These are phyloP conservation scores for Dendrocincla tyrannina DNA, from an alignment of 2,797 vertebrate genomes.

Conservation along the genomic window DNA sequence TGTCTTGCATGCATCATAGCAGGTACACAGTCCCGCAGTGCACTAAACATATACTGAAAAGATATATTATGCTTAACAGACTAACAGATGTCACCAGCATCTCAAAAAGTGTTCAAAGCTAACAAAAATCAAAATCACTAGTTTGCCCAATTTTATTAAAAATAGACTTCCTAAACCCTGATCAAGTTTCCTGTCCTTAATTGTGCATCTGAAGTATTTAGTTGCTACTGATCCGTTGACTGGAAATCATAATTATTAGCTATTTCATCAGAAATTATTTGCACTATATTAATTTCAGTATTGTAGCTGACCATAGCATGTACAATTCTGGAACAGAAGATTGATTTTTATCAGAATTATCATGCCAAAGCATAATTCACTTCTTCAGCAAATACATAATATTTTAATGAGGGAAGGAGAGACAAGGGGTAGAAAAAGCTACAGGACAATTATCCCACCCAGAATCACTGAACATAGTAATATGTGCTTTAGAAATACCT, in stretches of 20 bases:
- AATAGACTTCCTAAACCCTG: not conserved
- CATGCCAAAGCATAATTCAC: not conserved
- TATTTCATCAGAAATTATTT: not conserved
- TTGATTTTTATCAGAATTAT: not conserved
- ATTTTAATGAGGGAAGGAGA: not conserved
- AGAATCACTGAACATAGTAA: not conserved
- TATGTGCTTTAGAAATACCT: not conserved
- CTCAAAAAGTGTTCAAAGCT: not conserved
- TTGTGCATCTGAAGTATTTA: not conserved
- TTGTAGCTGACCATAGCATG: not conserved
- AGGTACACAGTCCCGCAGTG: constrained; percentile 91
- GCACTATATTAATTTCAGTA: not conserved
- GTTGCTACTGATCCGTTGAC: not conserved
- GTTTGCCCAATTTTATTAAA: not conserved
- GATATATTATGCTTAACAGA: not conserved
- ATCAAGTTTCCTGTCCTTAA: not conserved
- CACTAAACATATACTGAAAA: constrained; percentile 96
- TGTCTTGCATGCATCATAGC: constrained; percentile 92
- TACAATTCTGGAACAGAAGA: not conserved
- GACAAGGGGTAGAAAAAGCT: not conserved
- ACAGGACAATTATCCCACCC: not conserved
- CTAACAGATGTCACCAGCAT: not conserved
- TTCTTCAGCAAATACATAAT: not conserved
- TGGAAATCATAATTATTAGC: not conserved
- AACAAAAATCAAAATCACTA: not conserved